Evolutionary conservation across 1,140 invertebrate genomes (phyloP), one percentile per base, ranked within the genome.

Genomic region (Achatina immaculata): DNA sequence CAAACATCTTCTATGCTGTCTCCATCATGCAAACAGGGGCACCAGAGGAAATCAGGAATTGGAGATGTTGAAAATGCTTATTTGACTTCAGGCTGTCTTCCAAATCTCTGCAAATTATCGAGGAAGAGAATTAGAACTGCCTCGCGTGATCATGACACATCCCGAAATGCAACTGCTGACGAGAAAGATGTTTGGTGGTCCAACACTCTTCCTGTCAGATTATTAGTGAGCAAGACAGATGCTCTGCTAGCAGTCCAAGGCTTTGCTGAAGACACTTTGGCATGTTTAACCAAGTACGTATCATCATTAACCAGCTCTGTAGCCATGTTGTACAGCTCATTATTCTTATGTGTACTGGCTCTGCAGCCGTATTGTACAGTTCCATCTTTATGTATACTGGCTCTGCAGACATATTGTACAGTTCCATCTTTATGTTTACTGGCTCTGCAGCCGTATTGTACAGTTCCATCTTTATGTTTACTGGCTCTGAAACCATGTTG

Each of bases 221-320:
- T 79, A 42, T 38, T 79, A 42, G 7, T 79, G 43, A 43, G 51
- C 43, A 79, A 71, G 36, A 24, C 68, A 34, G 78, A 72, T 72
- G 40, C 45, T 28, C 36, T 80, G n/a, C 42, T 80, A 19, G 31
- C 45, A 28, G 38, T 9, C 11, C 43, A 80, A 28, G 65, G 66
- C 14, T 80, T 34, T 58, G 42, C 16, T 11, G 76, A 78, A 9
- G 65, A 78, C 3, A 48, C 31, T n/a, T 31, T 78, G 38, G 28
- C 3, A 14, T 78, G 76, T 55, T 68, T 78, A 43, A 45, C 19
- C 2, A 74, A 48, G 34, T 71, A n/a, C 11, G 68, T 71, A 24
- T 40, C 31, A 11, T 16, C 34, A n/a, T 16, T n/a, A n/a, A n/a
- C n/a, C n/a, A n/a, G n/a, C n/a, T n/a, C n/a, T n/a, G n/a, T n/a